phyloP scores from a whole-genome alignment of 2,113 vertebrate species.

The Fulica atra region DNA sequence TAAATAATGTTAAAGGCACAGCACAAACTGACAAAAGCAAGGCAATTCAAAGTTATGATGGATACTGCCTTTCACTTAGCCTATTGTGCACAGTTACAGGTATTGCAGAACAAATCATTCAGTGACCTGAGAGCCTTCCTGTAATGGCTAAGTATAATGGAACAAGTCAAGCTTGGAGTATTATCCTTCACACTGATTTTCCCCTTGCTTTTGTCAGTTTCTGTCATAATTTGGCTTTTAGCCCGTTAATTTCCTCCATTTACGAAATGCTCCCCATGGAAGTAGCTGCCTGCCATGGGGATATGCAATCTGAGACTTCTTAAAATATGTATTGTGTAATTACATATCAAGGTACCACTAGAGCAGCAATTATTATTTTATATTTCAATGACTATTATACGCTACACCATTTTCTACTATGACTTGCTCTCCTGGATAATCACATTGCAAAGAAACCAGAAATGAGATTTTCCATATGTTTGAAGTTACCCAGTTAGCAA shows the following conservation, averaged over 20 bases:
- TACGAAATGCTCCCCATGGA: background rate
- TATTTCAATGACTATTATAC: background rate
- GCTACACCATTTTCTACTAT: background rate
- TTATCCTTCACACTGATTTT: constrained; percentile 47
- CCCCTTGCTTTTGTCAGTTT: constrained; percentile 36
- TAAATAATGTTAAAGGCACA: constrained; percentile 20
- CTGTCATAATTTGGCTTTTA: constrained; percentile 49
- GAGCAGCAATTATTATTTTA: background rate
- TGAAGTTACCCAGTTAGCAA: constrained; percentile 38
- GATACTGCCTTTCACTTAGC: constrained; percentile 20
- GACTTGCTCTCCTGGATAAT: background rate
- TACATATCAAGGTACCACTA: background rate
- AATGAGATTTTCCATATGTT: constrained; percentile 52
- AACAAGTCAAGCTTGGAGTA: constrained; percentile 45
- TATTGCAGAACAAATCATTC: constrained; percentile 45
- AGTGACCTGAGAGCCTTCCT: constrained; percentile 2
- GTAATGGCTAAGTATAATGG: constrained; percentile 41
- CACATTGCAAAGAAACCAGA: background rate
- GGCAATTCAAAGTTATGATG: constrained; percentile 40
- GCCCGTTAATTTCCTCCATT: background rate
- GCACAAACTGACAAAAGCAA: constrained; percentile 38
- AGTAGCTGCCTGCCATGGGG: background rate
- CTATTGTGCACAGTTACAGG: constrained; percentile 22
- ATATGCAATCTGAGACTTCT: background rate
- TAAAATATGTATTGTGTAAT: constrained; percentile 39